Evolutionary conservation across 2,797 vertebrate species (phyloP), one percentile per base, ranked within the genome.

Genomic region (Sciurus carolinensis): DNA sequence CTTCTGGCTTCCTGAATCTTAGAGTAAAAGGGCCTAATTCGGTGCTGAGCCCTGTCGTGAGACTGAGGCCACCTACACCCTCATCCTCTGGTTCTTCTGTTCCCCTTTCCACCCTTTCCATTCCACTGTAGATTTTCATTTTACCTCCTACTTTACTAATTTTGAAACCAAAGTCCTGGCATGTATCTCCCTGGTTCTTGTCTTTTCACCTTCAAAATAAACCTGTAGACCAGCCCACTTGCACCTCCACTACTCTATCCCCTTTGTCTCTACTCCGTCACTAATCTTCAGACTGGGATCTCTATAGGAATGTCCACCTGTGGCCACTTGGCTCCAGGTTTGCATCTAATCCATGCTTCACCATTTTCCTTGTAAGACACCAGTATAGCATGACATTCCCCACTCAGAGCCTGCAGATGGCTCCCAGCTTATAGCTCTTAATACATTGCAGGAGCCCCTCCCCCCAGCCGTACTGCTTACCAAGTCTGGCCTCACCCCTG

Each of bases 31-130:
- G 33, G 47, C 2, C 52, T 92, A 69, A n/a, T 30, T 64, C 42
- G 4, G 4, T 14, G 17, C n/a, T 84, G 33, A 71, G 52, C 52
- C 22, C 28, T 54, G 54, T 0, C 7, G 22, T 59, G 57, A 59
- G 22, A 20, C 9, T 18, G 26, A 28, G 7, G 26, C 15, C 36
- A 33, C 15, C 0, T 1, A 7, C 0, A 20, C 5, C 30, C 20
- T 47, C 8, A 26, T 13, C 12, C 10, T 42, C 75, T 39, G 5
- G 12, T 44, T 2, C 20, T 52, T 59, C 33, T 42, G 13, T 77
- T 17, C 28, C 4, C 4, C 39, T 57, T 50, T 24, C 33, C 18
- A 22, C 52, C 62, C 0, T 42, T 76, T 89, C 2, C 24, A 42
- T 1, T 57, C 11, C 28, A 57, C 36, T 64, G 62, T 50, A 87